Evolutionary conservation across 2,888 invertebrate genomes (phyloP).

Genomic region (Hymenopus coronatus): DNA sequence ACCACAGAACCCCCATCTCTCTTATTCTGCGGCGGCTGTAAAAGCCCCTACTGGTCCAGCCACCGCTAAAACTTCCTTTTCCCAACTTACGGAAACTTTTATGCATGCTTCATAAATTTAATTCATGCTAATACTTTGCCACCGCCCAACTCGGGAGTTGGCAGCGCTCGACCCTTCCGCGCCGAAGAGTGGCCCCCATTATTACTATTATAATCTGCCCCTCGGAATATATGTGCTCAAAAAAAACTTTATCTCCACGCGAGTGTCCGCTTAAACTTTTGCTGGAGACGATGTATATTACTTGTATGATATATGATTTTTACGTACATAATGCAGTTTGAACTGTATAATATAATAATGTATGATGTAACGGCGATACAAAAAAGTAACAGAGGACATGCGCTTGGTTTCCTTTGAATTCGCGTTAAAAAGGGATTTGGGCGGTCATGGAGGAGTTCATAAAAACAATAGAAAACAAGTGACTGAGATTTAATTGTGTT

Average conservation of each 20-base stretch:
- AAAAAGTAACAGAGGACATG: background rate
- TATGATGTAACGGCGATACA: background rate
- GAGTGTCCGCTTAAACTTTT: background rate
- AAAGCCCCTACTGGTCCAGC: slow-evolving; percentile 4
- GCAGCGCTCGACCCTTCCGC: background rate
- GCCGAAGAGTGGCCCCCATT: background rate
- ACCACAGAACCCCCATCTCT: slow-evolving; percentile 15
- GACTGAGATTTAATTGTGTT: background rate
- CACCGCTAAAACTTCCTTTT: slow-evolving; percentile 32
- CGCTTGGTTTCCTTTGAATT: background rate
- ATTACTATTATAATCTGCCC: background rate
- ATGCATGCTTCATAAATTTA: slow-evolving; percentile 35
- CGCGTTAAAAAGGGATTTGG: background rate
- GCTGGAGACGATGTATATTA: background rate
- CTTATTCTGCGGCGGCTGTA: background rate
- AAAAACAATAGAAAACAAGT: background rate
- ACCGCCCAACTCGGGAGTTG: background rate
- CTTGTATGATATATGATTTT: background rate
- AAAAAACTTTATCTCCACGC: background rate
- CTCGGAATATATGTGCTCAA: background rate
- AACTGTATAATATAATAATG: background rate
- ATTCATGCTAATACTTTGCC: slow-evolving; percentile 30
- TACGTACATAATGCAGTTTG: background rate
- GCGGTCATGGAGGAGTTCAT: background rate
- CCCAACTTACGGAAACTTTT: slow-evolving; percentile 35